These are phyloP conservation scores for Hemicrepidius hirtus DNA, from an alignment of 2,888 invertebrate genomes.

Conservation along the genomic window DNA sequence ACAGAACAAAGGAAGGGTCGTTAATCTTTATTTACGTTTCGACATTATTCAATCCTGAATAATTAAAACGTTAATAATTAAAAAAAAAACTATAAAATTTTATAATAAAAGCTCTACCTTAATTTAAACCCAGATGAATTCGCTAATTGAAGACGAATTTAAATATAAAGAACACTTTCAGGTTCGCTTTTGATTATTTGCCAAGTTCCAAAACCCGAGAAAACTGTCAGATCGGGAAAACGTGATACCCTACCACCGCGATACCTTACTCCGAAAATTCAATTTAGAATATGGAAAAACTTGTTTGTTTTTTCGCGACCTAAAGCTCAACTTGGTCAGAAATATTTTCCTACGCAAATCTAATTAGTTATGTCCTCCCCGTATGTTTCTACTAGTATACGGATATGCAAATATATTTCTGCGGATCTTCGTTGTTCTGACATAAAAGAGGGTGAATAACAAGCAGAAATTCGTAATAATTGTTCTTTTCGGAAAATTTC, in stretches of 20 bases:
- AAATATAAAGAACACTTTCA: slow-evolving; percentile 29
- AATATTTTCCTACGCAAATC: background rate
- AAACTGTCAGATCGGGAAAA: slow-evolving; percentile 26
- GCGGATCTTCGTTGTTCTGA: background rate
- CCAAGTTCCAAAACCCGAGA: slow-evolving; percentile 31
- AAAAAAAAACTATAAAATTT: background rate
- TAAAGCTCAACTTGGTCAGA: slow-evolving; percentile 27
- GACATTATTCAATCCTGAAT: background rate
- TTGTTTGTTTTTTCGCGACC: slow-evolving; percentile 43
- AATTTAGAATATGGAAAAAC: slow-evolving; percentile 44
- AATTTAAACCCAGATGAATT: slow-evolving; percentile 3
- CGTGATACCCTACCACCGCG: slow-evolving; percentile 27
- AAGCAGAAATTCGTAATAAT: slow-evolving; percentile 7
- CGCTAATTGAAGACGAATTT: slow-evolving; percentile 25
- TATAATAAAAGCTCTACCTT: no score
- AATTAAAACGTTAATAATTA: no score
- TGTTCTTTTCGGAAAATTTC: slow-evolving; percentile 15
- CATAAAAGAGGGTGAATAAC: background rate
- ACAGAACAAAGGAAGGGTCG: slow-evolving; percentile 9
- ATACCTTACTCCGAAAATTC: slow-evolving; percentile 38
- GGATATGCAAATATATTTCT: background rate
- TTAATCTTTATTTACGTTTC: slow-evolving; percentile 4
- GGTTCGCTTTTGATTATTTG: slow-evolving; percentile 25
- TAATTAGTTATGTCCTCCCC: background rate
- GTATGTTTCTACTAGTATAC: background rate